Percentiles rank a stretch among this genome's conserved stretches.
phyloP scores from a whole-genome alignment of 2,113 vertebrate genomes.

The Chiloscyllium plagiosum region DNA sequence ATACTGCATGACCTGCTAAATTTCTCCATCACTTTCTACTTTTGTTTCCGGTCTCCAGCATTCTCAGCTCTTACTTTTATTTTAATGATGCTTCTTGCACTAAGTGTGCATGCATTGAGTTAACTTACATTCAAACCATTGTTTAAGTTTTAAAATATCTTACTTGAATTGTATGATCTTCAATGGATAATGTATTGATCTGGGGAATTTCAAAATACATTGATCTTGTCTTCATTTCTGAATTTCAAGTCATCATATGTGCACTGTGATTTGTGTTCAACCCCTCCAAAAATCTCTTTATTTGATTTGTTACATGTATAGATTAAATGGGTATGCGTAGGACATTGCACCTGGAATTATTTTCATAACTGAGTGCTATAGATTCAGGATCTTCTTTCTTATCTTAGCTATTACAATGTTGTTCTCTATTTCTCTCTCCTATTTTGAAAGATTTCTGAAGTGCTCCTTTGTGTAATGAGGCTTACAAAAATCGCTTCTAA shows the following conservation, averaged over 20 bases:
- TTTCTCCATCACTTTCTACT: too few species aligned
- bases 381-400: neutral
- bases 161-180: neutral
- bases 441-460: neutral
- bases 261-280: neutral
- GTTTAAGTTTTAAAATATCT: neutral
- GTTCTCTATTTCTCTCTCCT: neutral
- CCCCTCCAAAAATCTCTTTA: neutral
- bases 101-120: too few species aligned
- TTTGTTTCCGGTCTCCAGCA: too few species aligned
- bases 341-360: neutral
- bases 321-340: neutral
- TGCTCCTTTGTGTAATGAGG: too few species aligned
- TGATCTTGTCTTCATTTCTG: neutral
- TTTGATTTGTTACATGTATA: neutral
- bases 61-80: too few species aligned
- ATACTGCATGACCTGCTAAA: too few species aligned
- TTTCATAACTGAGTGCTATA: neutral
- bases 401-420: neutral
- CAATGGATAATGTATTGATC: neutral
- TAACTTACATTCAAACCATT: neutral
- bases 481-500: neutral
- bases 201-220: neutral
- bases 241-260: neutral
- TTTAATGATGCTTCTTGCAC: neutral